Percentiles rank a stretch among this genome's conserved stretches.
These are phyloP conservation scores for Hypanus sabinus DNA, from an alignment of 2,113 vertebrate genomes.

Conservation along the genomic window DNA sequence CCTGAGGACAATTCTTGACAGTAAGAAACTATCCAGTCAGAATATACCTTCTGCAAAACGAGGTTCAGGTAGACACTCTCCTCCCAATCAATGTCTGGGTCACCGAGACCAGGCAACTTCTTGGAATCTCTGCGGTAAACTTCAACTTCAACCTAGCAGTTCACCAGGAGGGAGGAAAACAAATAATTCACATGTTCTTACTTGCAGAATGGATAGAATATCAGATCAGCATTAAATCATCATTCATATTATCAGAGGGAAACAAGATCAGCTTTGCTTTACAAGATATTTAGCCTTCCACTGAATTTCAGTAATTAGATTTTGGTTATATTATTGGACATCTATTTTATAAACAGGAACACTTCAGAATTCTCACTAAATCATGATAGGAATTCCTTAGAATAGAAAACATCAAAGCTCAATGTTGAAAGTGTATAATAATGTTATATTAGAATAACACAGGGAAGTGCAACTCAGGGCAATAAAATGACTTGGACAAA, in stretches of 20 bases:
- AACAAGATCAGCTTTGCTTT: neutral
- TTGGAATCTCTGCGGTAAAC: slow-evolving; percentile 94
- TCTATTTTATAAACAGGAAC: neutral
- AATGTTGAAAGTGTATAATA: neutral
- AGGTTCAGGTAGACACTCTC: slow-evolving; percentile 97
- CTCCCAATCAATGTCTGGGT: slow-evolving; percentile 97
- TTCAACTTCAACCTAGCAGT: slow-evolving; percentile 83
- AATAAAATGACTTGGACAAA: neutral
- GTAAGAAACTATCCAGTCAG: neutral
- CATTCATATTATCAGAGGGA: neutral
- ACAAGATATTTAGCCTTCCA: neutral
- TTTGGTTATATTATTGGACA: neutral
- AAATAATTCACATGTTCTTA: neutral
- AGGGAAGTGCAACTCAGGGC: neutral
- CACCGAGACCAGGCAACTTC: slow-evolving; percentile 91
- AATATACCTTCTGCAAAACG: slow-evolving; percentile 85
- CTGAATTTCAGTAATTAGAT: neutral
- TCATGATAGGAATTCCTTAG: too few species aligned
- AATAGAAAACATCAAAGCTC: too few species aligned
- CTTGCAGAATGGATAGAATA: neutral
- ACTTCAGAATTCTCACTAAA: neutral
- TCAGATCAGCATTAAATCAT: slow-evolving; percentile 5
- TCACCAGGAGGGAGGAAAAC: neutral
- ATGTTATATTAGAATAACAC: neutral
- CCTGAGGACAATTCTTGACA: neutral